Conservation (phyloP, 2,888 invertebrate genomes). For the Julus scandinavius region DNA sequence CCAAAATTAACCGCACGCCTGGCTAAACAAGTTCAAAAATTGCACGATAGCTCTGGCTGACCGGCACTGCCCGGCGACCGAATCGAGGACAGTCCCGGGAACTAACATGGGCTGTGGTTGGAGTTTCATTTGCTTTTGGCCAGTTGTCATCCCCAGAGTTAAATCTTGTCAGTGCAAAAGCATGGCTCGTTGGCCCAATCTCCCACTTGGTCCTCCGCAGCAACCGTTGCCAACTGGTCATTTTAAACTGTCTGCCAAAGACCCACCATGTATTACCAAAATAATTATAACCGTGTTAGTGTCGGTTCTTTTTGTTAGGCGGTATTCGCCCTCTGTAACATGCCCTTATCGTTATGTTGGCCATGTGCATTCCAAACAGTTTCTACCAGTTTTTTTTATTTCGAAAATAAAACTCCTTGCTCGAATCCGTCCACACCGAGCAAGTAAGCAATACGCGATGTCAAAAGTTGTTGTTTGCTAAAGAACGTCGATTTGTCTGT, state of each 20-base stretch:
- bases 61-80: neutral
- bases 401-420: slow-evolving; percentile 17
- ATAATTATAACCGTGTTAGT: neutral
- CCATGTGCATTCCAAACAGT: slow-evolving; percentile 9
- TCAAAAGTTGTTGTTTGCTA: slow-evolving; percentile 5
- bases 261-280: neutral
- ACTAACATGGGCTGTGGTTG: neutral
- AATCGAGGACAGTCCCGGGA: neutral
- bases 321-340: slow-evolving; percentile 16
- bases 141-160: neutral
- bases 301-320: neutral
- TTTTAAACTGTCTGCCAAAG: slow-evolving; percentile 22
- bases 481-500: neutral
- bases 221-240: slow-evolving; percentile 17
- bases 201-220: neutral
- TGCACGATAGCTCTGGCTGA: neutral
- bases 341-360: slow-evolving; percentile 19
- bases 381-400: neutral
- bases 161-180: neutral
- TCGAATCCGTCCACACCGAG: slow-evolving; percentile 7
- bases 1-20: too few relatives aligned
- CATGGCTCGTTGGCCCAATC: neutral
- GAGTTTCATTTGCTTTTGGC: neutral
- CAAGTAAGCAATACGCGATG: slow-evolving; percentile 22
- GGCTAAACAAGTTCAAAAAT: neutral